phyloP scores from a whole-genome alignment of 2,797 vertebrate species.

The Macrochelys suwanniensis region DNA sequence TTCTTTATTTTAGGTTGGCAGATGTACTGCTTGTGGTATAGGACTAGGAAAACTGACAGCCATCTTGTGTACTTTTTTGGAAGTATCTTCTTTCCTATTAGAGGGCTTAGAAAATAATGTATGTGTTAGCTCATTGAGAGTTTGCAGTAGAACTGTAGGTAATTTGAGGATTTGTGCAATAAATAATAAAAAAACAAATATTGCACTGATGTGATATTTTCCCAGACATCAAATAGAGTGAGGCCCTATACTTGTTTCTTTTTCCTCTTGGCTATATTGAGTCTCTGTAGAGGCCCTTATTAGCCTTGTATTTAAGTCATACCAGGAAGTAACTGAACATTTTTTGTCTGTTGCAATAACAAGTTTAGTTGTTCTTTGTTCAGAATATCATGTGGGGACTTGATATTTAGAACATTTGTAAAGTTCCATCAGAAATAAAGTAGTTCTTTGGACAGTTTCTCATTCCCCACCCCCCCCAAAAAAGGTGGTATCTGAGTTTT shows the following conservation, averaged over 20 bases:
- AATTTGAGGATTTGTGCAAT: conserved; percentile 43
- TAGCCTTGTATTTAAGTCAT: conserved; percentile 26
- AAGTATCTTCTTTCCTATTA: conserved; percentile 46
- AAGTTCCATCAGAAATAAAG: conserved; percentile 79
- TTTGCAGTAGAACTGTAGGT: background rate
- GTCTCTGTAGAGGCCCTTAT: conserved; percentile 50
- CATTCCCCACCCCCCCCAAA: conserved; percentile 56
- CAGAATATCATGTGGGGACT: conserved; percentile 49
- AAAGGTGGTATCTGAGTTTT: conserved; percentile 83
- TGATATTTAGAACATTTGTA: conserved; percentile 67
- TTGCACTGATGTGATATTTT: conserved; percentile 39
- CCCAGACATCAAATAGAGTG: conserved; percentile 33
- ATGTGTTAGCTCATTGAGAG: background rate
- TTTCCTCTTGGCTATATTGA: conserved; percentile 57
- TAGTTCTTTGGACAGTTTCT: conserved; percentile 78
- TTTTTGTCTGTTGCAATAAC: conserved; percentile 51
- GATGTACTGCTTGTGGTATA: background rate
- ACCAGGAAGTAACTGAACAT: conserved; percentile 27
- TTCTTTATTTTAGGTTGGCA: background rate
- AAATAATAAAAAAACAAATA: conserved; percentile 35
- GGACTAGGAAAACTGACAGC: background rate
- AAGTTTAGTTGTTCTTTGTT: conserved; percentile 68
- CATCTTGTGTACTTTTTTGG: conserved; percentile 48
- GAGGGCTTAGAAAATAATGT: conserved; percentile 50
- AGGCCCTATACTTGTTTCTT: conserved; percentile 47